These are phyloP conservation scores for Diploptera punctata DNA, from an alignment of 2,888 invertebrate species.

Conservation along the genomic window DNA sequence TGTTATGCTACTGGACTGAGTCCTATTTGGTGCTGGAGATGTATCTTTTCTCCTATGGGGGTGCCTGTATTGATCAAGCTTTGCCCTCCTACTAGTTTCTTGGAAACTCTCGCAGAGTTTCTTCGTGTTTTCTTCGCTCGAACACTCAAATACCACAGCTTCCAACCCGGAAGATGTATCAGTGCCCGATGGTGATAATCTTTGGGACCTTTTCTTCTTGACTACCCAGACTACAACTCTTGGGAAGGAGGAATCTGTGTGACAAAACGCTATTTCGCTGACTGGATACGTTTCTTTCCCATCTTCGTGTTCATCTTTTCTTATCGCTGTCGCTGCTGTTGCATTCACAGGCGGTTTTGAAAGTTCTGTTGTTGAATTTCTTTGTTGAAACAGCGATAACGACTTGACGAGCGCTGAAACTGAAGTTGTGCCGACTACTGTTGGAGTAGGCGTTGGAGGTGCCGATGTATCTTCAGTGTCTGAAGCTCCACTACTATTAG, in stretches of 20 bases:
- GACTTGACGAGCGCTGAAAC: conserved; percentile 32
- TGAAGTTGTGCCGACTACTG: not conserved
- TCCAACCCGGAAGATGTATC: conserved; percentile 43
- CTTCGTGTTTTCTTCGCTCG: conserved; percentile 47
- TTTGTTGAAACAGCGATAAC: conserved; percentile 35
- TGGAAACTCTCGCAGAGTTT: conserved; percentile 47
- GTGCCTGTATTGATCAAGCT: conserved; percentile 43
- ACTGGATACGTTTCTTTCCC: conserved; percentile 45
- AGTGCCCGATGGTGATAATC: conserved; percentile 1
- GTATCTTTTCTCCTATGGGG: conserved; percentile 40
- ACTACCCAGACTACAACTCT: conserved; percentile 51
- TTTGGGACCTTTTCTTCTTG: conserved; percentile 41
- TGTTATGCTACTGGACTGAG: not conserved
- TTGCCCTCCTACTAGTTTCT: conserved; percentile 47
- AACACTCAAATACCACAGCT: conserved; percentile 49
- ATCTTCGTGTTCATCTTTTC: not conserved
- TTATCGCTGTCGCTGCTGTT: not conserved
- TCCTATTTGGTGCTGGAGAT: not conserved
- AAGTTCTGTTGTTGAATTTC: not conserved
- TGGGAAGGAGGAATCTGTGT: conserved; percentile 49
- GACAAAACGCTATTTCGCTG: conserved; percentile 51
- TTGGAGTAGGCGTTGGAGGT: no score
- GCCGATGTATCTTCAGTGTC: conserved; percentile 46
- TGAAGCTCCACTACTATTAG: conserved; percentile 48
- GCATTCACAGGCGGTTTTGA: not conserved